Percentiles rank a stretch among this genome's conserved stretches.
Conservation (phyloP, 35 echinoderm and acorn worm species). For the Chiridota heheva region DNA sequence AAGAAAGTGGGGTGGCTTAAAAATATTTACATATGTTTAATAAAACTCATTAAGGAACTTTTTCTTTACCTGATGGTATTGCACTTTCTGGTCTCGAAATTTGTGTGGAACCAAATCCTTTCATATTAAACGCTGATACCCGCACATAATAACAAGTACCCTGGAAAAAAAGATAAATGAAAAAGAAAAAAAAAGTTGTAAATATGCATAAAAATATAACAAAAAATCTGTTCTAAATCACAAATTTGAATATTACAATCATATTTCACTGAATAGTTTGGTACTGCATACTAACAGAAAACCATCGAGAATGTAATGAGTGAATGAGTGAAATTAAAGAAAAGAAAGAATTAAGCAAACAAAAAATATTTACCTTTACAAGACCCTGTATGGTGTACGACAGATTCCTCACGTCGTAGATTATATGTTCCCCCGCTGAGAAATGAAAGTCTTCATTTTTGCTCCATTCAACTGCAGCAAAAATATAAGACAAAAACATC, state of each 20-base stretch:
- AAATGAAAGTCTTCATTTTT: constrained; percentile 72
- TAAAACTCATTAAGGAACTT: neutral
- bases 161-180: constrained; percentile 28
- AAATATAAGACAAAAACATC: neutral
- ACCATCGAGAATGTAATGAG: too few species aligned
- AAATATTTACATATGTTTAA: too few species aligned
- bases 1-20: neutral
- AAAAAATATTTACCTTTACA: constrained; percentile 53
- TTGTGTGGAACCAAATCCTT: constrained; percentile 89
- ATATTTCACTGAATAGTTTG: too few species aligned
- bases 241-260: too few species aligned
- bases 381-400: constrained; percentile 87
- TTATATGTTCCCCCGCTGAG: constrained; percentile 85
- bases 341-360: too few species aligned
- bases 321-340: too few species aligned
- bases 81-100: constrained; percentile 65
- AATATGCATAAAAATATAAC: neutral
- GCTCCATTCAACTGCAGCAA: constrained; percentile 91
- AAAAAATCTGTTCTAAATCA: too few species aligned
- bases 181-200: constrained; percentile 11
- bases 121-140: constrained; percentile 99
- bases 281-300: too few species aligned
- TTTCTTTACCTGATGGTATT: constrained; percentile 87
- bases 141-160: constrained; percentile 85
- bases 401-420: constrained; percentile 76